Conservation (phyloP, 2,797 vertebrate species). For the Geotrypetes seraphini region DNA sequence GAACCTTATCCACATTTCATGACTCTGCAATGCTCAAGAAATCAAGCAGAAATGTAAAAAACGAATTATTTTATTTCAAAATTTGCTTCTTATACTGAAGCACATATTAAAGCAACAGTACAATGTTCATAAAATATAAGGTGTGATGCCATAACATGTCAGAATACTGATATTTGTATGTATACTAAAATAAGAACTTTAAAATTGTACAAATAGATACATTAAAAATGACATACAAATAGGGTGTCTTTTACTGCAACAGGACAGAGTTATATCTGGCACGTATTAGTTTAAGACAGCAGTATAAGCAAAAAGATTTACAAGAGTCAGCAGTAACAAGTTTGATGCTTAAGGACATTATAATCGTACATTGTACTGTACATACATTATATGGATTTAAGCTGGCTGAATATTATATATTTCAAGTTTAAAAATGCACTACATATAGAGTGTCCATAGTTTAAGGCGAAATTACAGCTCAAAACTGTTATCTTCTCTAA, state of each 20-base stretch:
- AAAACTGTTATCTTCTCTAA: slow-evolving; percentile 76
- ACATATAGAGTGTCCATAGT: slow-evolving; percentile 88
- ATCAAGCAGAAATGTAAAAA: slow-evolving; percentile 66
- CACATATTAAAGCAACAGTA: slow-evolving; percentile 99
- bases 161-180: slow-evolving; percentile 98
- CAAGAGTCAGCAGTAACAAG: slow-evolving; percentile 77
- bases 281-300: slow-evolving; percentile 80
- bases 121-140: slow-evolving; percentile 99
- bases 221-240: slow-evolving; percentile 99
- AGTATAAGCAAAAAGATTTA: slow-evolving; percentile 85
- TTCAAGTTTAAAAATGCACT: slow-evolving; percentile 96
- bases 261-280: slow-evolving; percentile 80
- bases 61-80: slow-evolving; percentile 95
- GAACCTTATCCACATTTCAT: slow-evolving; percentile 42
- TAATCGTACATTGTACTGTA: slow-evolving; percentile 88
- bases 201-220: slow-evolving; percentile 99
- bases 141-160: slow-evolving; percentile 97
- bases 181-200: slow-evolving; percentile 99
- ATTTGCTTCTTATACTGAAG: slow-evolving; percentile 96
- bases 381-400: slow-evolving; percentile 85
- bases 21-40: slow-evolving; percentile 52
- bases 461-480: slow-evolving; percentile 99
- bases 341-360: slow-evolving; percentile 78
- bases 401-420: slow-evolving; percentile 88
- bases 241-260: slow-evolving; percentile 84